Evolutionary conservation across 2,797 vertebrate genomes (phyloP), one percentile per base, ranked within the genome.

Genomic region (Malacoraja senta): DNA sequence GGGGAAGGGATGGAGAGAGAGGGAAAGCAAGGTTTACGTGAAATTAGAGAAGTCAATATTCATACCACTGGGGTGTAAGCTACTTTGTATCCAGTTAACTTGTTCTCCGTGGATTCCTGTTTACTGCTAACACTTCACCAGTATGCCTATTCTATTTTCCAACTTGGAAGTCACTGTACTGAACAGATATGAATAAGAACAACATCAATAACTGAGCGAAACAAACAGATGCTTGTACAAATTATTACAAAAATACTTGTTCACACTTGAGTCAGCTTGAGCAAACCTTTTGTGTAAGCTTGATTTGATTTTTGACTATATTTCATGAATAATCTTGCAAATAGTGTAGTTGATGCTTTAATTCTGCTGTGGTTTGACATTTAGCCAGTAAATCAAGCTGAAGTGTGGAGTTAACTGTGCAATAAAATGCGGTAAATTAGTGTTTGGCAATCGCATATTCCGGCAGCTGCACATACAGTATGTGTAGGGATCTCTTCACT

Each of bases 241-340:
- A 68, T 92, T 53, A 53, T 92, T 92, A 44, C 38, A 53, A 53
- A 92, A 12, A 58, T 38, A 53, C 29, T 24, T 58, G 38, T 76
- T 76, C 53, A 53, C 72, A 76, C 90, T 76, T 53, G 38, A 92
- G n/a, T 88, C 63, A 68, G 90, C 38, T 92, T 58, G 68, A 92
- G 1, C 29, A 38, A 91, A 35, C 63, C 80, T 26, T 83, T 74
- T 8, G 65, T 19, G 63, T 38, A 68, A 68, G 53, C 86, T 19
- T 32, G 86, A 68, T 65, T 71, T 71, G 88, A 68, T n/a, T 8
- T 74, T 9, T n/a, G 71, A 71, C 15, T 58, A 53, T 17, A 58
- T 76, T 24, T 91, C 15, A 26, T n/a, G 68, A 92, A 24, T 58
- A 29, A 8, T 76, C 1, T 19, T 58, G 35, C 38, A 74, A 53